Evolutionary conservation across 2,797 vertebrate species (phyloP).

Genomic region (Galago senegalensis): DNA sequence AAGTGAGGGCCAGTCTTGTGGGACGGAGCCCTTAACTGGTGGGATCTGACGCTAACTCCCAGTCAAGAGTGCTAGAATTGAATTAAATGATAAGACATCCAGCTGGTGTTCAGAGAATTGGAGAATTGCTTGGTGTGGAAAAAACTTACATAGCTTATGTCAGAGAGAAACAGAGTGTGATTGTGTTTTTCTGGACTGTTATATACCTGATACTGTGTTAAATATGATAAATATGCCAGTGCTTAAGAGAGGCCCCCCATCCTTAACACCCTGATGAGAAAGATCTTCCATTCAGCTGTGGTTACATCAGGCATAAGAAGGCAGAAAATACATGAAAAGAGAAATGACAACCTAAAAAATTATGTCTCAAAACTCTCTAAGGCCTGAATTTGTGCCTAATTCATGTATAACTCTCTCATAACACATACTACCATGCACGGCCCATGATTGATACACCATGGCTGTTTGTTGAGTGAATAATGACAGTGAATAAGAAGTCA

Average conservation of each 20-base stretch:
- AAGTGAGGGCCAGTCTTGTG: background rate
- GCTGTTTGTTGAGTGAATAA: background rate
- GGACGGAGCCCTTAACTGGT: background rate
- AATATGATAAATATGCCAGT: background rate
- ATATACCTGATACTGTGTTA: background rate
- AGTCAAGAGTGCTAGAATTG: background rate
- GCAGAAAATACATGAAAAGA: background rate
- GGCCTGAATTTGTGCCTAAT: background rate
- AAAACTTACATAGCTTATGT: background rate
- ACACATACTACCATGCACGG: background rate
- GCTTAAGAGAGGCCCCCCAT: background rate
- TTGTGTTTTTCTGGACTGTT: background rate
- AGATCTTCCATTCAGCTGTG: background rate
- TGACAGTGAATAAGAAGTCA: background rate
- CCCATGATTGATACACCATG: fast-evolving
- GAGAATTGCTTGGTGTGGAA: background rate
- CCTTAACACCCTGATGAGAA: background rate
- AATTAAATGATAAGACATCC: background rate
- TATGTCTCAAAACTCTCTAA: background rate
- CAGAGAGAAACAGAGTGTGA: background rate
- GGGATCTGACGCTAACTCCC: too few relatives aligned
- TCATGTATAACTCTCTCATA: background rate
- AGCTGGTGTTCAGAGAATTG: background rate
- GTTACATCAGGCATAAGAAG: background rate
- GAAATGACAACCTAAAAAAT: background rate